Evolutionary conservation across 1,140 invertebrate species (phyloP).

Genomic region (Vanessa tameamea): DNA sequence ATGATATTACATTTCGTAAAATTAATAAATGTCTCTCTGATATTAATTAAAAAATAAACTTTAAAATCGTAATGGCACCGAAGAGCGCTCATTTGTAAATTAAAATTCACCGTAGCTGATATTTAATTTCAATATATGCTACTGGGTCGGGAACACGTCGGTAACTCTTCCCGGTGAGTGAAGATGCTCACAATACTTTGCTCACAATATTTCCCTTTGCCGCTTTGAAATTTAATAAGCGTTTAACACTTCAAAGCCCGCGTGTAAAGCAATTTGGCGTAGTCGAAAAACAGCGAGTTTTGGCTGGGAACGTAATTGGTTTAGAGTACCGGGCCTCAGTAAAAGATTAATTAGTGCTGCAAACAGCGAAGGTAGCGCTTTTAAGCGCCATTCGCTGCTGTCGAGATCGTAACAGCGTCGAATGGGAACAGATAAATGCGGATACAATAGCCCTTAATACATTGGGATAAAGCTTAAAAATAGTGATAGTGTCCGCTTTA

Average conservation of each 20-base stretch:
- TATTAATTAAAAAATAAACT: constrained; percentile 15
- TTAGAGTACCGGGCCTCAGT: constrained; percentile 61
- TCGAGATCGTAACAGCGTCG: constrained; percentile 37
- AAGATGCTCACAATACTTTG: constrained; percentile 50
- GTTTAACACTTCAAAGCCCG: constrained; percentile 75
- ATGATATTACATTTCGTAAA: constrained; percentile 2
- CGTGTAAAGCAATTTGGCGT: constrained; percentile 72
- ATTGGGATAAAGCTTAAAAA: neutral
- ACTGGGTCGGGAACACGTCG: constrained; percentile 21
- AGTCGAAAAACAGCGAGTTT: constrained; percentile 75
- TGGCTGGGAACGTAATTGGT: constrained; percentile 70
- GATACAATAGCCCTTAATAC: constrained; percentile 20
- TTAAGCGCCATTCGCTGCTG: constrained; percentile 51
- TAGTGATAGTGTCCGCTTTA: neutral
- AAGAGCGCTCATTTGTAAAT: constrained; percentile 18
- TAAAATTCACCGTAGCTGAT: constrained; percentile 14
- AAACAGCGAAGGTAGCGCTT: constrained; percentile 68
- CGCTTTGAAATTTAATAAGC: constrained; percentile 74
- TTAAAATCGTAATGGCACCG: constrained; percentile 6
- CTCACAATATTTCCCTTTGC: constrained; percentile 49
- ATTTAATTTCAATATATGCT: constrained; percentile 22
- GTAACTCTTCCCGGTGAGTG: constrained; percentile 6
- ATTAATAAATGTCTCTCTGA: constrained; percentile 10
- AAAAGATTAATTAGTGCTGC: constrained; percentile 75
- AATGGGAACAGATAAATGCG: constrained; percentile 18